Evolutionary conservation across 2,888 invertebrate species (phyloP), one percentile per base, ranked within the genome.

Genomic region (Merodon equestris): DNA sequence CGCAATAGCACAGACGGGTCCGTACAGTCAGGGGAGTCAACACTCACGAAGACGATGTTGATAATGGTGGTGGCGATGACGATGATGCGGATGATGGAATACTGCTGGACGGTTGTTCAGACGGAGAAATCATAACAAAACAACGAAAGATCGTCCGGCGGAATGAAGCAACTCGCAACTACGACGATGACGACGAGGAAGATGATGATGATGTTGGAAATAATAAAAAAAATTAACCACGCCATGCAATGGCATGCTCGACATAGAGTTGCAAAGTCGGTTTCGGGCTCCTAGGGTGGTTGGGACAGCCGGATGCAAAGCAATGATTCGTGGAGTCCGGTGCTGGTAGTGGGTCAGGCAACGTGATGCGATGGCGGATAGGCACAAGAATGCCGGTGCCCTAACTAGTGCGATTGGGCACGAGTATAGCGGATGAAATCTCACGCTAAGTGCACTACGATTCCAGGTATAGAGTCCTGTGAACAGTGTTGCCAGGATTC

Each of bases 211-310:
- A 79, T 79, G 68, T 70, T 79, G 64, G 9, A 60, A 70, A 70
- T 79, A 74, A 79, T 79, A 79, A 79, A 72, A n/a, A n/a, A 74
- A 74, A 74, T 79, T 79, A 74, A 79, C 73, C 79, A 79, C 68
- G 68, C 68, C 79, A 74, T 50, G 64, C 50, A 68, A 60, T 68
- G 56, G 73, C 58, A 79, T 73, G 64, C 68, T 60, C 70, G 51
- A 60, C 58, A 76, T 60, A 58, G 63, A 51, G 57, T 44, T 34
- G 44, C 42, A 47, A 15, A 47, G 50, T 48, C 40, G 19, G 15
- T 27, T 36, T 27, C n/a, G 15, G 27, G 47, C 44, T 61, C 15
- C 18, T 45, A 42, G 17, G 13, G 13, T 9, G 27, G 36, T 13
- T 53, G 42, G 13, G 19, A 12, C 53, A 53, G 58, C 73, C 27